A percentile compares a stretch with the other conserved stretches of the same genome.
Conservation (phyloP, 2,113 vertebrate genomes). For the Ovis canadensis region DNA sequence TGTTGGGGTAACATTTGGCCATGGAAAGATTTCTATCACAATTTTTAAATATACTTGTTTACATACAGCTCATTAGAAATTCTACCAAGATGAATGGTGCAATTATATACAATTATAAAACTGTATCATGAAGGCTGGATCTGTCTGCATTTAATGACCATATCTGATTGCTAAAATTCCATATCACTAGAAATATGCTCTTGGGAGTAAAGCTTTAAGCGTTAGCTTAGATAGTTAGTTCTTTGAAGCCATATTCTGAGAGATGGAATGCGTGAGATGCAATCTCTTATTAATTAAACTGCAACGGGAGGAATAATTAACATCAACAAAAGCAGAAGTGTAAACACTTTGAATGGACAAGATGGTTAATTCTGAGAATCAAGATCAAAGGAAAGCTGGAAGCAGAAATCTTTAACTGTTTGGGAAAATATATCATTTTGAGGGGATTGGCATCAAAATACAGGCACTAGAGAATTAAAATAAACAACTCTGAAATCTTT, state of each 20-base stretch:
- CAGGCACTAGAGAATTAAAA: neutral
- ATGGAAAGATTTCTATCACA: slow-evolving; percentile 42
- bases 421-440: slow-evolving; percentile 36
- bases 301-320: slow-evolving; percentile 55
- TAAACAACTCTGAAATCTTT: neutral
- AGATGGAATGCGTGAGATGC: slow-evolving; percentile 45
- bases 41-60: slow-evolving; percentile 68
- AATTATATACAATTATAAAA: slow-evolving; percentile 74
- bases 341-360: slow-evolving; percentile 70
- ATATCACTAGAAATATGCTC: slow-evolving; percentile 64
- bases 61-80: slow-evolving; percentile 57
- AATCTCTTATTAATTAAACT: slow-evolving; percentile 71
- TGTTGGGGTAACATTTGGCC: neutral
- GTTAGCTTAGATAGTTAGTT: slow-evolving; percentile 42
- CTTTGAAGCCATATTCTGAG: slow-evolving; percentile 67
- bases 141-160: slow-evolving; percentile 72
- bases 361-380: slow-evolving; percentile 60
- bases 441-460: neutral
- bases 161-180: slow-evolving; percentile 75
- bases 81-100: slow-evolving; percentile 60
- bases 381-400: slow-evolving; percentile 43
- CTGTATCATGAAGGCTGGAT: slow-evolving; percentile 53
- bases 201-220: slow-evolving; percentile 62
- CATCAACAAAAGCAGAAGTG: slow-evolving; percentile 47
- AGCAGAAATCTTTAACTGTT: slow-evolving; percentile 46